These are phyloP conservation scores for Hipparchia sbordonii DNA, from an alignment of 2,888 invertebrate species.

Conservation along the genomic window DNA sequence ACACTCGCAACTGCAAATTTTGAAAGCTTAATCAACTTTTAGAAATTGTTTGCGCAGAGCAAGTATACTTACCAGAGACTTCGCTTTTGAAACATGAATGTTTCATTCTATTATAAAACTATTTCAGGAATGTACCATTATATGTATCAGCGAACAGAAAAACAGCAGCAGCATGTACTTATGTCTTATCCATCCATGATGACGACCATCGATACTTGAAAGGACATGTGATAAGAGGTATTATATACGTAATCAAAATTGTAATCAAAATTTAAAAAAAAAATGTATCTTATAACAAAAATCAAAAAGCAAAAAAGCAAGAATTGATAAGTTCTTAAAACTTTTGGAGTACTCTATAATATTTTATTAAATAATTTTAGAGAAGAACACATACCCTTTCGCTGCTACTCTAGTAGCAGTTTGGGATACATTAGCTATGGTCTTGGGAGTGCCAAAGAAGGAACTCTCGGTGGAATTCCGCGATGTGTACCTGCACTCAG, in stretches of 20 bases:
- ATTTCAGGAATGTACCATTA: slow-evolving; percentile 52
- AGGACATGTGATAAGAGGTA: slow-evolving; percentile 58
- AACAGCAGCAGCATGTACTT: slow-evolving; percentile 50
- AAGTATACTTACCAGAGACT: too few species aligned
- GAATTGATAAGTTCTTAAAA: background rate
- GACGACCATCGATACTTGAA: slow-evolving; percentile 54
- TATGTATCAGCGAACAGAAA: slow-evolving; percentile 48
- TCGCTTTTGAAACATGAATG: background rate
- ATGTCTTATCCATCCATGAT: slow-evolving; percentile 51
- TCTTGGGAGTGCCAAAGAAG: slow-evolving; percentile 76
- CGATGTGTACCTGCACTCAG: slow-evolving; percentile 84
- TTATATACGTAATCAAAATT: background rate
- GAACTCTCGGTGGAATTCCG: slow-evolving; percentile 86
- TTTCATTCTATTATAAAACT: background rate
- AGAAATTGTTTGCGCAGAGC: too few species aligned
- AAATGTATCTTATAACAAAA: too few species aligned
- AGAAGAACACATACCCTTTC: slow-evolving; percentile 88
- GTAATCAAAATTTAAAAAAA: background rate
- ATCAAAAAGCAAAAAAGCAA: too few species aligned
- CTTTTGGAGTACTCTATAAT: background rate
- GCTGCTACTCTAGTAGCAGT: slow-evolving; percentile 87
- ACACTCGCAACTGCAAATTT: too few species aligned
- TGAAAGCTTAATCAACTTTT: too few species aligned
- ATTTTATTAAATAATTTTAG: slow-evolving; percentile 51
- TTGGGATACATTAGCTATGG: slow-evolving; percentile 87